A percentile compares a stretch with the other conserved stretches of the same genome.
Evolutionary conservation across 2,888 invertebrate species (phyloP).

Genomic region (Dysmachus trigonus): DNA sequence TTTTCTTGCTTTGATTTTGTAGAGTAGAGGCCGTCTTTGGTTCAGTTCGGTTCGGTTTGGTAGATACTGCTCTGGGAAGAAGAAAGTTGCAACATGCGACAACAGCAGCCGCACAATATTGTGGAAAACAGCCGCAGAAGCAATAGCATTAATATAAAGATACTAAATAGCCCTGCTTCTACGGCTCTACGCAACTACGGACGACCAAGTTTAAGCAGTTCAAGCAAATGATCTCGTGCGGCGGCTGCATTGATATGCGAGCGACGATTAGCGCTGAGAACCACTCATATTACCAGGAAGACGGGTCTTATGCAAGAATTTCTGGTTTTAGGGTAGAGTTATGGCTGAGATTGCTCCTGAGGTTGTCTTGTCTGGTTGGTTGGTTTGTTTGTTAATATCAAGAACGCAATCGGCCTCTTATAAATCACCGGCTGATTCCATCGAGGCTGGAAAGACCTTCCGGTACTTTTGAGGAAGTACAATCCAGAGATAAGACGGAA

Average conservation of each 20-base stretch:
- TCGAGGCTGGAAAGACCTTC: background rate
- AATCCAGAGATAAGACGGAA: background rate
- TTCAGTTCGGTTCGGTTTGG: too few species aligned
- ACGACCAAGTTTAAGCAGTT: conserved; percentile 25
- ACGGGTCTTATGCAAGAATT: conserved; percentile 36
- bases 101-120: background rate
- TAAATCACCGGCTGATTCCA: background rate
- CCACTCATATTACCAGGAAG: conserved; percentile 32
- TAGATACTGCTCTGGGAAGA: background rate
- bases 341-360: conserved; percentile 1
- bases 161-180: background rate
- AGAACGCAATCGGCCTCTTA: background rate
- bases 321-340: conserved; percentile 33
- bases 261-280: conserved; percentile 14
- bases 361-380: conserved; percentile 22
- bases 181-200: background rate
- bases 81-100: conserved; percentile 18
- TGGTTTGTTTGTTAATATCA: conserved; percentile 3
- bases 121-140: background rate
- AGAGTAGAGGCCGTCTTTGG: background rate
- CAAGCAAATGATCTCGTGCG: conserved; percentile 14
- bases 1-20: background rate
- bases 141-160: background rate
- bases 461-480: background rate
- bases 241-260: conserved; percentile 32